phyloP scores from a whole-genome alignment of 2,888 invertebrate genomes.

The Bembecia ichneumoniformis region DNA sequence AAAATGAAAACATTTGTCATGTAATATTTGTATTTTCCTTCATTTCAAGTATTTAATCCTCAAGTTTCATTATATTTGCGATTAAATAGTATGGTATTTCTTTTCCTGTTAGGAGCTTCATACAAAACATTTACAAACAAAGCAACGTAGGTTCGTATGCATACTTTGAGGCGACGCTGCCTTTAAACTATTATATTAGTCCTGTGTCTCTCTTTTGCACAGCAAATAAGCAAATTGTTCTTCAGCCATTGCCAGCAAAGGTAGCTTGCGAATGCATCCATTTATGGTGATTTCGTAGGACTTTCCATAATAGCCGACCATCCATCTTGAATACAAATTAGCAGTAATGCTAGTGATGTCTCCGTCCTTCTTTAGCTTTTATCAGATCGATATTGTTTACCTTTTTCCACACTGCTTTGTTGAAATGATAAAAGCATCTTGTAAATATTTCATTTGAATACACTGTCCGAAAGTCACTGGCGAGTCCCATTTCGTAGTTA shows the following conservation, averaged over 20 bases:
- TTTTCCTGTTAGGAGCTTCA: no score
- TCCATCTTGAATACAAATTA: not conserved
- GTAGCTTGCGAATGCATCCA: not conserved
- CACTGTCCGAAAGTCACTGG: not conserved
- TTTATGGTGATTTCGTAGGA: not conserved
- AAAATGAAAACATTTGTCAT: not conserved
- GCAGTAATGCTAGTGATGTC: not conserved
- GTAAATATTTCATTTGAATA: not conserved
- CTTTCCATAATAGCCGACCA: not conserved
- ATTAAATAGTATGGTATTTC: no score
- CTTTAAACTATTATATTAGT: not conserved
- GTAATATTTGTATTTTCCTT: no score
- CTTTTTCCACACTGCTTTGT: not conserved
- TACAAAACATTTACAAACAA: no score
- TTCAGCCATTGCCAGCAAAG: not conserved
- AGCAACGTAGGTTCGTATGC: not conserved
- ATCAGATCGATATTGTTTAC: not conserved
- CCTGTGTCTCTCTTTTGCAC: not conserved
- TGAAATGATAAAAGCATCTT: not conserved
- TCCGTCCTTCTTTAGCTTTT: not conserved
- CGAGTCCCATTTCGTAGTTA: not conserved
- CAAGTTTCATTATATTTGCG: no score
- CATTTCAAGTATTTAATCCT: no score
- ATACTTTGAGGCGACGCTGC: not conserved
- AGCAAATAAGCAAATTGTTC: not conserved